Evolutionary conservation across 2,113 vertebrate species (phyloP), one percentile per base, ranked within the genome.

Genomic region (Hipposideros armiger): DNA sequence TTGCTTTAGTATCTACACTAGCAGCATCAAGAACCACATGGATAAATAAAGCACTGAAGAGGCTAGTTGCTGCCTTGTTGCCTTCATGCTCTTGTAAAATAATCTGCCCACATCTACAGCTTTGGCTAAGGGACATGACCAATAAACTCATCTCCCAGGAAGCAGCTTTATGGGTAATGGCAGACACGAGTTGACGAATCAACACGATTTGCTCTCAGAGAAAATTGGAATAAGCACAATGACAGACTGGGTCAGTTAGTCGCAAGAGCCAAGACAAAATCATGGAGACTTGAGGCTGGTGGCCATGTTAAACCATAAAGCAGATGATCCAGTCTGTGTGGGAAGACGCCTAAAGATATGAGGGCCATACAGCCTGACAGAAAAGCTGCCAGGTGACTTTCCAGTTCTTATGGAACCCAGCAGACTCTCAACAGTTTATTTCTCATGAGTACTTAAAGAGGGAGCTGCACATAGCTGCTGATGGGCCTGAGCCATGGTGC

Each of bases 401-500:
- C 9, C 16, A 54, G 54, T 20, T 24, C n/a, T 66, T 26, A 54
- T 19, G 32, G 30, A 3, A 73, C n/a, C 56, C 40, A 32, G 76
- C 22, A 40, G 32, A 26, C 32, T 14, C 11, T 17, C 17, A 28
- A 5, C 7, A 42, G 14, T 20, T 45, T 58, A 32, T 40, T 81
- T 58, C 74, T 89, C 30, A 17, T 56, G 9, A 70, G 26, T 56
- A 24, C 0, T 20, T 19, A 20, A 67, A 80, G 36, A 50, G 5
- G 1, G 22, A 45, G 22, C 9, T 28, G 4, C 14, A 40, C 14
- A 2, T 7, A 62, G 26, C 30, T n/a, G 13, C 1, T 1, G 32
- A 56, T 54, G n/a, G 3, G 26, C 20, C 16, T 50, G 16, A 19
- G 0, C 28, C 7, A 10, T 0, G 3, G 13, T 9, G 11, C 8